Evolutionary conservation across 2,888 invertebrate genomes (phyloP).

Genomic region (Drosophila pseudotakahashii): DNA sequence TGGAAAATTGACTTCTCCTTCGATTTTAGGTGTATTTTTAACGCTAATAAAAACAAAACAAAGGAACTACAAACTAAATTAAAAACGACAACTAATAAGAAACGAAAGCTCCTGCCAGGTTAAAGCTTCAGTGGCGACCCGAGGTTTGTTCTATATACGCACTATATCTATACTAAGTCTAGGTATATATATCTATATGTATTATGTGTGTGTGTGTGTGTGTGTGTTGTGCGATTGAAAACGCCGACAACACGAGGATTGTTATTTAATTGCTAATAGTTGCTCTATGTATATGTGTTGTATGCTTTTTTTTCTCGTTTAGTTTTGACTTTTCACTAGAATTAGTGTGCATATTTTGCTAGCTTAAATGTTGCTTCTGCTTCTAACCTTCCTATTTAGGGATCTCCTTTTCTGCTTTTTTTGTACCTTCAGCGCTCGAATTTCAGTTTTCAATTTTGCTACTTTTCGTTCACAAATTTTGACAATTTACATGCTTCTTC

Average conservation of each 20-base stretch:
- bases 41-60: constrained; percentile 35
- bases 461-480: constrained; percentile 55
- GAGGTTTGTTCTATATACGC: constrained; percentile 43
- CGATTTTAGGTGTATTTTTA: constrained; percentile 23
- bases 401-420: constrained; percentile 60
- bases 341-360: constrained; percentile 53
- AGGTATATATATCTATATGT: constrained; percentile 12
- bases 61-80: constrained; percentile 33
- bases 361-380: constrained; percentile 45
- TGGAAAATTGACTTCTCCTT: constrained; percentile 23
- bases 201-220: constrained; percentile 9
- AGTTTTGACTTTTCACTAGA: constrained; percentile 49
- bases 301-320: constrained; percentile 11
- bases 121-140: constrained; percentile 51
- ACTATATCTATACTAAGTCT: constrained; percentile 28
- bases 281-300: constrained; percentile 32
- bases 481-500: constrained; percentile 51
- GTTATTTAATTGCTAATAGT: constrained; percentile 51
- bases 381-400: constrained; percentile 54
- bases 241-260: constrained; percentile 46
- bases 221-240: constrained; percentile 26
- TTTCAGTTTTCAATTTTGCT: constrained; percentile 68
- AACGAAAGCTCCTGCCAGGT: constrained; percentile 42
- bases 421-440: constrained; percentile 84
- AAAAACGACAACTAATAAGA: constrained; percentile 33